A percentile compares a stretch with the other conserved stretches of the same genome.
phyloP scores from a whole-genome alignment of 2,797 vertebrate genomes.

The Hypotaenidia okinawae region DNA sequence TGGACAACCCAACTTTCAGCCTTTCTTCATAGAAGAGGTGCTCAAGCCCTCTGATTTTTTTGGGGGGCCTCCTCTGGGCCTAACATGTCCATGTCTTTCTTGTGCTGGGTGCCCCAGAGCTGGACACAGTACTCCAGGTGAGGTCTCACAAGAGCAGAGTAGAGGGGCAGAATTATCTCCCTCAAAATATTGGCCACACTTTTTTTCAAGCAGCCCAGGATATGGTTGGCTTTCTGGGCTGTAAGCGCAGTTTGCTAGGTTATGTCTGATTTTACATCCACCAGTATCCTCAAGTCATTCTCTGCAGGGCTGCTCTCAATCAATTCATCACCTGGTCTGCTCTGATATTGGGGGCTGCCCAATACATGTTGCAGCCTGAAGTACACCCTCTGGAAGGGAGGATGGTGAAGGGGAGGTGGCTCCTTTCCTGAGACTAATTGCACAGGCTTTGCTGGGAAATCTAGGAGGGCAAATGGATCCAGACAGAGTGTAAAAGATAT shows the following conservation, averaged over 20 bases:
- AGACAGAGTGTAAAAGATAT: not conserved
- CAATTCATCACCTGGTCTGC: not conserved
- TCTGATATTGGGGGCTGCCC: not conserved
- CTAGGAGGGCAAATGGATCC: not conserved
- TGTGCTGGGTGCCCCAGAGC: not conserved
- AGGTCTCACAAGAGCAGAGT: not conserved
- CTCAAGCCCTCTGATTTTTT: not conserved
- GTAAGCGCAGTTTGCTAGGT: not conserved
- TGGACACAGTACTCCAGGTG: too few species aligned
- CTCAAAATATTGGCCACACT: not conserved
- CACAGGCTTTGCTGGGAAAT: not conserved
- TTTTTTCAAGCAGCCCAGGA: not conserved
- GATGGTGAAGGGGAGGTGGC: not conserved
- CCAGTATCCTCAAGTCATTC: not conserved
- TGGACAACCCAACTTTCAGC: not conserved
- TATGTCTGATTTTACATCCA: not conserved
- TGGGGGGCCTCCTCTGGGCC: not conserved
- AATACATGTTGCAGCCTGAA: not conserved
- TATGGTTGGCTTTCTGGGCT: not conserved
- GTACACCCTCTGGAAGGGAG: not conserved
- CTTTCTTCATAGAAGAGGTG: not conserved
- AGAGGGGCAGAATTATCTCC: not conserved
- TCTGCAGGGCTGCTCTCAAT: not conserved
- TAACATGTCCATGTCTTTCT: not conserved
- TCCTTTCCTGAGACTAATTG: not conserved